Percentiles rank a stretch among this genome's conserved stretches.
Conservation (phyloP, 2,797 vertebrate species). For the Sebastes trivittatus region DNA sequence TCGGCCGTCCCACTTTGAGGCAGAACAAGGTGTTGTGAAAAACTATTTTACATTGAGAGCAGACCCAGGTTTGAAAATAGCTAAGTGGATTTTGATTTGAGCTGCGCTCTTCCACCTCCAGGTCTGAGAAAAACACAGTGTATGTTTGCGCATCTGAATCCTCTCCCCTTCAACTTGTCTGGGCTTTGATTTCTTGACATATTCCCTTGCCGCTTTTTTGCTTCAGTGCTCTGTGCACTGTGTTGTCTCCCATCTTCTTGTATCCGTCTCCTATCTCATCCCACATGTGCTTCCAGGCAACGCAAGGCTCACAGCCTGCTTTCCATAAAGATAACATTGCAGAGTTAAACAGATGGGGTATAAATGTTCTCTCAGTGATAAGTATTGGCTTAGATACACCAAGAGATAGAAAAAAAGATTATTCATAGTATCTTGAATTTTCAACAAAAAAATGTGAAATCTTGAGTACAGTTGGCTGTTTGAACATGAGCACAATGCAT, state of each 20-base stretch:
- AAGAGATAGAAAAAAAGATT: conserved; percentile 52
- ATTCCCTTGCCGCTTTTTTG: conserved; percentile 82
- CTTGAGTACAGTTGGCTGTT: conserved; percentile 19
- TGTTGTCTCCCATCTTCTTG: conserved; percentile 80
- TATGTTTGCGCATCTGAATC: conserved; percentile 80
- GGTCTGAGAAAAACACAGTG: conserved; percentile 66
- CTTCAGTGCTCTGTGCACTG: conserved; percentile 79
- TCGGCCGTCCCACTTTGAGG: conserved; percentile 42
- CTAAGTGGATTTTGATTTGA: conserved; percentile 68
- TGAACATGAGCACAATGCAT: conserved; percentile 27
- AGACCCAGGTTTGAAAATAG: conserved; percentile 65
- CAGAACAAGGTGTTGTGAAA: conserved; percentile 40
- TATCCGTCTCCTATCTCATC: conserved; percentile 81
- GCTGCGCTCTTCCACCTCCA: conserved; percentile 63
- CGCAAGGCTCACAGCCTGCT: conserved; percentile 68
- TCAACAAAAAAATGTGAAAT: conserved; percentile 43
- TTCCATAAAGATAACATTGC: conserved; percentile 77
- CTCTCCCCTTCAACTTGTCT: conserved; percentile 81
- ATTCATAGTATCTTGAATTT: conserved; percentile 53
- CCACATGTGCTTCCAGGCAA: conserved; percentile 79
- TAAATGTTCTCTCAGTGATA: conserved; percentile 72
- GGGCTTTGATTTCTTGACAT: conserved; percentile 85
- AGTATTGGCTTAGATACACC: conserved; percentile 61
- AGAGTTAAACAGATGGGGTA: conserved; percentile 73
- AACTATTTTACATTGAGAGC: conserved; percentile 45